Evolutionary conservation across 1,140 invertebrate species (phyloP), one percentile per base, ranked within the genome.

Genomic region (Lucilia cuprina): DNA sequence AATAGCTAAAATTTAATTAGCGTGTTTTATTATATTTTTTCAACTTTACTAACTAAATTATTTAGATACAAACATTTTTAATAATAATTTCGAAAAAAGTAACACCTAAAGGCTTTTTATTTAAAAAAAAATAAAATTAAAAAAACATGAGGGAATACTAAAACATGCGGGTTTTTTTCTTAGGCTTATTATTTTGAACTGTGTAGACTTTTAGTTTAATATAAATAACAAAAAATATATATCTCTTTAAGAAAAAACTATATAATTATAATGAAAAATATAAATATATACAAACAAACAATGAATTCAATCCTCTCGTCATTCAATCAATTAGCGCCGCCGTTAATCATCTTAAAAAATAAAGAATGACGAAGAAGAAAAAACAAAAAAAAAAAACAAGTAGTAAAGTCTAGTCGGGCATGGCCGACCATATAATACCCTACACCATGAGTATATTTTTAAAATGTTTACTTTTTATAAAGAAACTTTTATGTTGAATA

Each of bases 291-390:
- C 10, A 8, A 8, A 41, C 41, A 41, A 41, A 41, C 41, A 41
- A 8, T 41, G 41, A 3, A 41, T 41, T 60, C n/a, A n/a, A n/a
- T n/a, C n/a, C 55, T 60, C 19, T 70, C 65, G 10, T 70, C 65
- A 70, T 70, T 70, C n/a, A 70, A 70, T 70, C 65, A 70, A 70
- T 70, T 70, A 70, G 65, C 65, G 65, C 65, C 65, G 65, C 65
- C n/a, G 65, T 70, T 70, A 70, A 70, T 70, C 19, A 70, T 70
- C 65, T 70, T n/a, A 21, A n/a, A 60, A 17, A n/a, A 60, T 7
- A 60, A 60, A 60, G 25, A 30, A 30, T 30, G 25, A 30, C 25
- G 25, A 30, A n/a, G 14, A 60, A n/a, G 55, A 60, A 60, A 2
- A 60, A 13, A 13, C 12, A 60, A 60, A 14, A 60, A 60, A 14